Evolutionary conservation across 2,113 vertebrate species (phyloP).

Genomic region (Scatophagus argus): DNA sequence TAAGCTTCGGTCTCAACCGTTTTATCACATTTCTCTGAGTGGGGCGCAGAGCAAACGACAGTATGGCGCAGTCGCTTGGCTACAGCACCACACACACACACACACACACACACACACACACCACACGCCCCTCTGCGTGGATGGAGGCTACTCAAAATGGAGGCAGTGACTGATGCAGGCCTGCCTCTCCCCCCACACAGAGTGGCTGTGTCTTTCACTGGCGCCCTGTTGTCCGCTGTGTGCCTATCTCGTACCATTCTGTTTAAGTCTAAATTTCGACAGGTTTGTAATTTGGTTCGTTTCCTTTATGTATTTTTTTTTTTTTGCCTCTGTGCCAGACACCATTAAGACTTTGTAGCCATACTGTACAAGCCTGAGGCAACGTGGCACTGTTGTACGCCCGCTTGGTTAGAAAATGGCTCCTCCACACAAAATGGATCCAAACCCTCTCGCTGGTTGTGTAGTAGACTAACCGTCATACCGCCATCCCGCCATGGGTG

Average conservation of each 20-base stretch:
- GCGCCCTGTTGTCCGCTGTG: neutral
- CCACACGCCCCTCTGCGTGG: slow-evolving; percentile 14
- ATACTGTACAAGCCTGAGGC: neutral
- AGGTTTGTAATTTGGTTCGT: neutral
- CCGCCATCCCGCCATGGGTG: neutral
- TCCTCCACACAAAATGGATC: slow-evolving; percentile 70
- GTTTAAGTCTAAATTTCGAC: neutral
- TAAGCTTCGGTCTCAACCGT: neutral
- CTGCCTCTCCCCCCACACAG: slow-evolving; percentile 7
- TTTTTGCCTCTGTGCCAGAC: neutral
- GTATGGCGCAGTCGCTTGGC: slow-evolving; percentile 37
- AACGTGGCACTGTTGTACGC: slow-evolving; percentile 19
- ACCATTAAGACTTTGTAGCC: neutral
- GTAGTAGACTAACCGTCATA: no score
- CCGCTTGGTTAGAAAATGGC: slow-evolving; percentile 67
- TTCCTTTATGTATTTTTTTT: no score
- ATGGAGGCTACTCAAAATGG: slow-evolving; percentile 67
- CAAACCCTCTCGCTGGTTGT: slow-evolving; percentile 14
- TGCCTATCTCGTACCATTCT: neutral
- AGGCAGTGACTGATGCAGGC: slow-evolving; percentile 45
- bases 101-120: neutral
- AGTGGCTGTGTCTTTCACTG: slow-evolving; percentile 16
- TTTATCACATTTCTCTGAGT: neutral
- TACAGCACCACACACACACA: slow-evolving; percentile 12
- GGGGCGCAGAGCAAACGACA: slow-evolving; percentile 11